These are phyloP conservation scores for Taeniopygia guttata DNA, from an alignment of 2,797 vertebrate species.

Conservation along the genomic window DNA sequence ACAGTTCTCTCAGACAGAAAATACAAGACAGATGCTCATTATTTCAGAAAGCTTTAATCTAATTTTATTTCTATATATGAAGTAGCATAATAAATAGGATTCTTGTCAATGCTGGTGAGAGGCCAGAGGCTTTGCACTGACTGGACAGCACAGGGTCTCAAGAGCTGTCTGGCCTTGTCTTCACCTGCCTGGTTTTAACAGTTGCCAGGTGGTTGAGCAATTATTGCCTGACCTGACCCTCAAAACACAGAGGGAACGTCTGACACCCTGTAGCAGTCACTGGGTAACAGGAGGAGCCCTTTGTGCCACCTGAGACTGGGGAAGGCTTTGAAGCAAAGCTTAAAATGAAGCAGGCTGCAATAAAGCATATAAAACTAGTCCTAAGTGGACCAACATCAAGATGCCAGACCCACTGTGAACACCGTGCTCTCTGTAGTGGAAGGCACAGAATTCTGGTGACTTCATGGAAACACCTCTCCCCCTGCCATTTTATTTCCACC, in stretches of 20 bases:
- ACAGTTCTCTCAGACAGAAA: neutral
- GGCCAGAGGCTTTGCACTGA: neutral
- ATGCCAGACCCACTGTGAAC: neutral
- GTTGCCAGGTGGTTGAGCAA: neutral
- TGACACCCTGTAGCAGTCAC: fast-evolving
- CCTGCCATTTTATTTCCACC: neutral
- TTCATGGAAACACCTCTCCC: fast-evolving
- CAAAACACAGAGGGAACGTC: neutral
- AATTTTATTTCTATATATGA: neutral
- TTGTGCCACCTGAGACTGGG: neutral
- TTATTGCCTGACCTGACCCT: neutral
- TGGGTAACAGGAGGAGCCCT: neutral
- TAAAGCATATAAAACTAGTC: neutral
- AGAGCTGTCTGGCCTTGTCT: neutral
- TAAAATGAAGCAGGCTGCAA: neutral
- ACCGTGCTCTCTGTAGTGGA: fast-evolving
- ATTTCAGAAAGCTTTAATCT: constrained; percentile 28
- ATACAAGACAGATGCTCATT: neutral
- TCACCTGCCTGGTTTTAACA: neutral
- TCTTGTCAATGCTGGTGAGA: neutral
- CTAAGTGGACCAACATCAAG: neutral
- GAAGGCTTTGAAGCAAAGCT: neutral
- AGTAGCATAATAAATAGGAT: neutral
- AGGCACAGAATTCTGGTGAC: neutral
- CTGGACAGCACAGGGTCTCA: neutral